Evolutionary conservation across 2,888 invertebrate genomes (phyloP), one percentile per base, ranked within the genome.

Genomic region (Polyommatus iphigenia): DNA sequence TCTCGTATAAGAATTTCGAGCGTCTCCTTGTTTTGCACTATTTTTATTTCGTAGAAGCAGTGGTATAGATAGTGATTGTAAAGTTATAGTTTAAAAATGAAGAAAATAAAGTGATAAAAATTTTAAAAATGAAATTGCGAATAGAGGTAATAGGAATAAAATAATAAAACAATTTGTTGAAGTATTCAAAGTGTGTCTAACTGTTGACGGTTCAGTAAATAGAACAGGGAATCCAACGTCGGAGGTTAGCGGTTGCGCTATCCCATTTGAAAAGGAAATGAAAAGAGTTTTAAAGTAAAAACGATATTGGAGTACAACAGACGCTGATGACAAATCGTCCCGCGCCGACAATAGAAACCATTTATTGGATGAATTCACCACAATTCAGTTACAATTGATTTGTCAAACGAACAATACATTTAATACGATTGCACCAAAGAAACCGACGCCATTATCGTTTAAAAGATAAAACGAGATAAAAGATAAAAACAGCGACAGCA

Each of bases 331-430:
- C 67, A 67, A 67, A 67, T 67, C 67, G 67, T 32, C 24, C 62
- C 13, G 29, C 67, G 29, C 13, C 67, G 32, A 67, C 67, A 67
- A 67, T 67, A 67, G 29, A 67, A 67, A 67, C 67, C 29, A 67
- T 67, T 67, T 67, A 67, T 67, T 67, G 67, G 67, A 29, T 67
- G 67, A 67, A 67, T 67, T 67, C 67, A 67, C 67, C 67, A 67
- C 67, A 32, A 67, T 67, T 67, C 29, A 32, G 67, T 67, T 73
- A 50, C 46, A 73, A 73, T 73, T 73, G 73, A 73, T 73, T 73
- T 24, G 46, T 73, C 24, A 73, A 73, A 73, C 73, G 73, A 50
- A 73, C 50, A 73, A 73, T 73, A 73, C 73, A 10, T 72, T 41
- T 41, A 72, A 72, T 72, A 32, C 41, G 13, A 72, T 72, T 41